Evolutionary conservation across 1,140 invertebrate genomes (phyloP), one percentile per base, ranked within the genome.

Genomic region (Popillia japonica): DNA sequence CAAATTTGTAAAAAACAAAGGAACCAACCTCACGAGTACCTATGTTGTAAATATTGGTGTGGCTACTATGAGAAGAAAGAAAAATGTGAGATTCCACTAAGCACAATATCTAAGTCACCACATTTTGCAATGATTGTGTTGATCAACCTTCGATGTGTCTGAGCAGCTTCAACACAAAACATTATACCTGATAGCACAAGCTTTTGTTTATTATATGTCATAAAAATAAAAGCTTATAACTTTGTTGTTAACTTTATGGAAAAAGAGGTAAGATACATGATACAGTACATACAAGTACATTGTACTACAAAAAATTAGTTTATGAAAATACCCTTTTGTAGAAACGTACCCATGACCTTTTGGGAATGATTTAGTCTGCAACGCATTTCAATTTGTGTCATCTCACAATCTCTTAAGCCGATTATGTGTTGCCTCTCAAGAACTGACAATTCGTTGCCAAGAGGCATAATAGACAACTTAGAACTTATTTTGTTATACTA

Each of bases 31-130:
- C 9, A 7, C 42, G 42, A 20, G 48, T 27, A 76, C n/a, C n/a
- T n/a, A n/a, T 4, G 6, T 22, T 8, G 41, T 17, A 17, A 55
- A 3, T 34, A 40, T 40, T 74, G 72, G 3, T 4, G 20, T 22
- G 41, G 41, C 17, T 76, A n/a, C 17, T 42, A 76, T 40, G 42
- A 76, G 42, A 42, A 48, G 44, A 20, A 44, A 76, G 17, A 4
- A 55, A 40, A 76, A 44, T 40, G 74, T 42, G 34, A 76, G 44
- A 48, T 44, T 76, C 27, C 23, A 40, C 20, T 3, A 42, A 74
- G 40, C 34, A 74, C 41, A 74, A 14, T 74, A 10, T 40, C 23
- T 17, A 74, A 23, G 72, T 74, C 23, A 42, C 41, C 40, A 76
- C 74, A 22, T 44, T 22, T 55, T 76, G 74, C 17, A 42, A 17